phyloP scores from a whole-genome alignment of 2,797 vertebrate genomes.

The Leptatherina wallacei region DNA sequence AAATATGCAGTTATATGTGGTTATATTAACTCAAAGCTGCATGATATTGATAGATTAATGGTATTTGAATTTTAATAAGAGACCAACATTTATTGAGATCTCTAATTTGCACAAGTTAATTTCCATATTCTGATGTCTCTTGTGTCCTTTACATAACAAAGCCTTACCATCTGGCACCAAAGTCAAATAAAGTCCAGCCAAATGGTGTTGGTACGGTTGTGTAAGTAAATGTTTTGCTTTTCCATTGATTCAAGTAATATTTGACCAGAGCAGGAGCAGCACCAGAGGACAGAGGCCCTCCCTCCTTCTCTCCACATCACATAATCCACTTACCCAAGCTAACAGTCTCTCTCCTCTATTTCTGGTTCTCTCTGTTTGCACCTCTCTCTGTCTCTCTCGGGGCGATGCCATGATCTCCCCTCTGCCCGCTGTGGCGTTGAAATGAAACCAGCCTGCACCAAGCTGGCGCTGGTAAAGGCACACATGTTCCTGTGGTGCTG shows the following conservation, averaged over 20 bases:
- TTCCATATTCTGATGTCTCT: conserved; percentile 8
- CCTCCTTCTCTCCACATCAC: conserved; percentile 42
- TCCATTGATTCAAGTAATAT: conserved; percentile 32
- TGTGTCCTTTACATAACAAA: conserved; percentile 10
- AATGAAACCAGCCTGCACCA: conserved; percentile 65
- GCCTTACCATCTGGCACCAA: conserved; percentile 38
- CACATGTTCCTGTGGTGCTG: conserved; percentile 42
- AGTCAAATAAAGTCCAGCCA: conserved; percentile 21
- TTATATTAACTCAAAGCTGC: too few species aligned
- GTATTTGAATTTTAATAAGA: background rate
- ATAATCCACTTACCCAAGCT: conserved; percentile 67
- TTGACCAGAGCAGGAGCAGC: conserved; percentile 45
- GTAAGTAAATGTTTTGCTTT: conserved; percentile 34
- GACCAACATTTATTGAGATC: background rate
- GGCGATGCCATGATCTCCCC: conserved; percentile 60
- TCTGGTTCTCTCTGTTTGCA: conserved; percentile 43
- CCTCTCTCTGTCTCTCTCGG: conserved; percentile 30
- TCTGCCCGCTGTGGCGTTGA: conserved; percentile 67
- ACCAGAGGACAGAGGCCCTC: conserved; percentile 36
- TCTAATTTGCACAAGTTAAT: conserved; percentile 19
- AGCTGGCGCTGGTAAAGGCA: conserved; percentile 55
- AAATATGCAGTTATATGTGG: too few species aligned
- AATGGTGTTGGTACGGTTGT: conserved; percentile 24
- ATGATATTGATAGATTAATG: background rate
- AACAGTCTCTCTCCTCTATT: conserved; percentile 50